These are phyloP conservation scores for Channa maculata DNA, from an alignment of 2,113 vertebrate genomes.

Conservation along the genomic window DNA sequence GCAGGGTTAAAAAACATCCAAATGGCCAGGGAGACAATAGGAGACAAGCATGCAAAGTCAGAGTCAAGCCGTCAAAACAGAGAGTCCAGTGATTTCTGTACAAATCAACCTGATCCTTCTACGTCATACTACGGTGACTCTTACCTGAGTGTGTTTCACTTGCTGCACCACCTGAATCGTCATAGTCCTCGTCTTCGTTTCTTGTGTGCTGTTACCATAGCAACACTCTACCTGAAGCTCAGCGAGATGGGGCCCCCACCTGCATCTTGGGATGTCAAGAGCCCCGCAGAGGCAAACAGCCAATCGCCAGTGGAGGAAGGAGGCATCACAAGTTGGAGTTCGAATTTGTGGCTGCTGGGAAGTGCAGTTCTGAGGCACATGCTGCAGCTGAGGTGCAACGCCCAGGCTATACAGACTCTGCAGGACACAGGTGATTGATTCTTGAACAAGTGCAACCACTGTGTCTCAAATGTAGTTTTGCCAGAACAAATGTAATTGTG, in stretches of 20 bases:
- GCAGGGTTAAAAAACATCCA: conserved; percentile 82
- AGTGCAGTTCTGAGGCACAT: conserved; percentile 89
- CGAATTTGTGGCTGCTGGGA: conserved; percentile 82
- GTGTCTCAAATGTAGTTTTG: not conserved
- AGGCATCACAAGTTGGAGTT: conserved; percentile 19
- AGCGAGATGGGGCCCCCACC: conserved; percentile 51
- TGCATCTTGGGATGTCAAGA: conserved; percentile 38
- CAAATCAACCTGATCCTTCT: conserved; percentile 32
- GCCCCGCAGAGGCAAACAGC: not conserved
- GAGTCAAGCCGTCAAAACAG: not conserved
- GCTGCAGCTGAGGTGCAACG: conserved; percentile 93
- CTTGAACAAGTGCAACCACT: not conserved
- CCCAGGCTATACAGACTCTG: conserved; percentile 87
- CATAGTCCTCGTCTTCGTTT: conserved; percentile 87
- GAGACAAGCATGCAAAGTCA: conserved; percentile 1
- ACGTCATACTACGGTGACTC: conserved; percentile 76
- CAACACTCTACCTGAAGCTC: conserved; percentile 84
- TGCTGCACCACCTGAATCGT: conserved; percentile 85
- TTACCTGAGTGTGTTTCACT: conserved; percentile 86
- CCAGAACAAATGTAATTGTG: not conserved
- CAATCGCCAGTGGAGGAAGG: conserved; percentile 28
- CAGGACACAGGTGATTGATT: conserved; percentile 73
- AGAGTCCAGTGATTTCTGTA: conserved; percentile 35
- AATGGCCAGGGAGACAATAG: conserved; percentile 48
- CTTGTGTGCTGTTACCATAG: conserved; percentile 85